Percentiles rank a stretch among this genome's conserved stretches.
Conservation (phyloP, 2,113 vertebrate genomes). For the Haemorhous mexicanus region DNA sequence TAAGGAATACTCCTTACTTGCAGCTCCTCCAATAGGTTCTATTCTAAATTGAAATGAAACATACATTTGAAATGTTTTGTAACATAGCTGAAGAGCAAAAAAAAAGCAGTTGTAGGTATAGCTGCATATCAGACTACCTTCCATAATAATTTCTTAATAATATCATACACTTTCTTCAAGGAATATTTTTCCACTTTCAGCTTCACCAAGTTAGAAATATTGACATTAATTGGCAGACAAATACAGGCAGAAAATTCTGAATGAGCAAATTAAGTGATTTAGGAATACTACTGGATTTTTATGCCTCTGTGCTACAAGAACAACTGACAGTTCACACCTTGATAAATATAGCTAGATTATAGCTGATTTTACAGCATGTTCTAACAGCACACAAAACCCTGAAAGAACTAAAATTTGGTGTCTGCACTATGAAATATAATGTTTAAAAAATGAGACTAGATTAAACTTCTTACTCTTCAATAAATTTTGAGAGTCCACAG, state of each 20-base stretch:
- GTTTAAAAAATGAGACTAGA: neutral
- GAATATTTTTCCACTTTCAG: neutral
- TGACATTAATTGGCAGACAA: neutral
- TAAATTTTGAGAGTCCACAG: conserved; percentile 77
- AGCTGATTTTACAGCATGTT: neutral
- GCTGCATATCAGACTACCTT: neutral
- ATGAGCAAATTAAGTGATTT: neutral
- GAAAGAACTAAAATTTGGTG: neutral
- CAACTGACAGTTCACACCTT: neutral
- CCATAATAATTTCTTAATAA: neutral
- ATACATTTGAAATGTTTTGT: neutral
- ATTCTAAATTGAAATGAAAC: conserved; percentile 72
- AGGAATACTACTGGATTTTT: neutral
- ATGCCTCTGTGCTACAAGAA: neutral
- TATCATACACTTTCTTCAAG: neutral
- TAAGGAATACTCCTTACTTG: conserved; percentile 89
- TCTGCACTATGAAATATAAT: neutral
- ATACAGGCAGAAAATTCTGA: neutral
- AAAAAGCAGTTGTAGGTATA: neutral
- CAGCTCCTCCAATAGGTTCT: conserved; percentile 83
- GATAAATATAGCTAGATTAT: neutral
- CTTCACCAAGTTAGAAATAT: neutral
- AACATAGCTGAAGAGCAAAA: neutral
- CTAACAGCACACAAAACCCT: neutral
- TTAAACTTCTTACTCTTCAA: conserved; percentile 78